phyloP scores from a whole-genome alignment of 2,113 vertebrate genomes.

The Pseudopipra pipra region DNA sequence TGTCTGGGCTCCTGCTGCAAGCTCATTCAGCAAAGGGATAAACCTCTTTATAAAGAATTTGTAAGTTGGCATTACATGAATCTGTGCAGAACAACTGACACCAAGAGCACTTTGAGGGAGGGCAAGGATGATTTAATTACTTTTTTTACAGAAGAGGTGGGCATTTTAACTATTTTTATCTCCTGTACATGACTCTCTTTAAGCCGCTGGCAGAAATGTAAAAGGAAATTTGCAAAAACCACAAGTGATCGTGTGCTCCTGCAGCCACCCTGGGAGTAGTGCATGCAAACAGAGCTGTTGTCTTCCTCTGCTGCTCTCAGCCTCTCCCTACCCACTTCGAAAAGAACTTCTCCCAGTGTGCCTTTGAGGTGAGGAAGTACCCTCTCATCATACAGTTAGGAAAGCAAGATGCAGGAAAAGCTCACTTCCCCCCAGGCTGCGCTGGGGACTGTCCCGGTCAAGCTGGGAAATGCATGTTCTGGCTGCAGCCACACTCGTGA shows the following conservation, averaged over 20 bases:
- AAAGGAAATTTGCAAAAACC: neutral
- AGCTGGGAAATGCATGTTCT: neutral
- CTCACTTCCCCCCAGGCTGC: neutral
- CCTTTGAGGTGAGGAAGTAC: neutral
- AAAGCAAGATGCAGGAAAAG: neutral
- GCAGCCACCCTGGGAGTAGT: rapidly evolving
- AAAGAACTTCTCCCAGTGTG: neutral
- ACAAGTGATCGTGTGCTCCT: neutral
- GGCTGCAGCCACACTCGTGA: neutral
- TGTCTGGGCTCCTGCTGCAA: neutral
- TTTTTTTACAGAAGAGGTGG: neutral
- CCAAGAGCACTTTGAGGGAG: neutral
- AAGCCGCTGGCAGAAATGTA: neutral
- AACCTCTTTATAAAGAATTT: neutral
- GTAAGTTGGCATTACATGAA: neutral
- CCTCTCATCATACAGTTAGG: neutral
- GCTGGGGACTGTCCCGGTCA: rapidly evolving
- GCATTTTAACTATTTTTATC: neutral
- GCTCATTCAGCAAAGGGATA: neutral
- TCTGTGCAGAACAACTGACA: neutral
- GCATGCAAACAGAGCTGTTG: neutral
- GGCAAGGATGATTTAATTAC: neutral
- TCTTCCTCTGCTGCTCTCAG: neutral
- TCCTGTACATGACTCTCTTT: neutral
- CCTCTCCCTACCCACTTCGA: neutral